Conservation (phyloP, 1,140 invertebrate genomes). For the Caenorhabditis latens region DNA sequence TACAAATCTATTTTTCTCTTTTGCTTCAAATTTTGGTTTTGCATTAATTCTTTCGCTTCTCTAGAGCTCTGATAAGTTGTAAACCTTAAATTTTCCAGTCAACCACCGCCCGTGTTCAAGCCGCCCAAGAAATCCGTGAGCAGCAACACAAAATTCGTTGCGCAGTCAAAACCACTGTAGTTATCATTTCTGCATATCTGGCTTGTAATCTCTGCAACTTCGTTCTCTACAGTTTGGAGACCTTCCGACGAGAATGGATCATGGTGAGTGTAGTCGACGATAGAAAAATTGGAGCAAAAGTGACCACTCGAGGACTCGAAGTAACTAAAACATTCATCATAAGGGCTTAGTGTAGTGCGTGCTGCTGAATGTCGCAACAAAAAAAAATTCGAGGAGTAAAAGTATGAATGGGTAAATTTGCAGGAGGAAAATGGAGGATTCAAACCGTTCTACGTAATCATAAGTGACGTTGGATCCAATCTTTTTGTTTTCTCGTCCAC, state of each 20-base stretch:
- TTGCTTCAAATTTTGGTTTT: slow-evolving; percentile 2
- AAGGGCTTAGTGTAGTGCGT: neutral
- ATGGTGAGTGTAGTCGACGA: neutral
- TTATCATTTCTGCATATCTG: slow-evolving; percentile 59
- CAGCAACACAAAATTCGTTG: slow-evolving; percentile 37
- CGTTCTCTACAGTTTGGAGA: slow-evolving; percentile 53
- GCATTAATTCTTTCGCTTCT: neutral
- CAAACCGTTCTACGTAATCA: slow-evolving; percentile 47
- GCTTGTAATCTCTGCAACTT: slow-evolving; percentile 57
- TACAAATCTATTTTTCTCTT: too few species aligned
- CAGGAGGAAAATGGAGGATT: slow-evolving; percentile 54
- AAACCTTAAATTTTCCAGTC: neutral
- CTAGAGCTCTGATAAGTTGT: neutral
- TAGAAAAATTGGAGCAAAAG: neutral
- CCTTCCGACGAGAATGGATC: slow-evolving; percentile 9
- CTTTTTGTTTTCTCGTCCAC: slow-evolving; percentile 58
- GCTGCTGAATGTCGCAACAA: neutral
- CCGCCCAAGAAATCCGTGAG: slow-evolving; percentile 20
- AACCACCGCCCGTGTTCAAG: neutral
- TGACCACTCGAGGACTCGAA: neutral
- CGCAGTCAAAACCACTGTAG: slow-evolving; percentile 55
- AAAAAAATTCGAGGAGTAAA: neutral
- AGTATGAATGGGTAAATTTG: neutral
- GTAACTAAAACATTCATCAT: slow-evolving; percentile 31
- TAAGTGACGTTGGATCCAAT: slow-evolving; percentile 54